These are phyloP conservation scores for Hormiphora californensis DNA, from an alignment of 37 sponge, comb jelly and placozoan species.

Conservation along the genomic window DNA sequence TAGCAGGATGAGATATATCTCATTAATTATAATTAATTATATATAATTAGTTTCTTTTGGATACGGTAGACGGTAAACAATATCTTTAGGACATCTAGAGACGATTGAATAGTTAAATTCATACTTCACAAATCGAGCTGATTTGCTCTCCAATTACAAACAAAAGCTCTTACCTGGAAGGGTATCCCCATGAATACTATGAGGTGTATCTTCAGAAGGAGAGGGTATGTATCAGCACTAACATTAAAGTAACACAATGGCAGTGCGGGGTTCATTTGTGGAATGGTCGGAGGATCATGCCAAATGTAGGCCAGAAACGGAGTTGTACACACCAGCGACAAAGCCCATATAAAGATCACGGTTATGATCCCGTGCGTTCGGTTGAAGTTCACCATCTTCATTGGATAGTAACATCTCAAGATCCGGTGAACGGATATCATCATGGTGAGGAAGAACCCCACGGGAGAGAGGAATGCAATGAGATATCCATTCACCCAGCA, in stretches of 20 bases:
- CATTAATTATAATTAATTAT: too few species aligned
- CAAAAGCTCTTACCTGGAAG: too few species aligned
- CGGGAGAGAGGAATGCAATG: not conserved
- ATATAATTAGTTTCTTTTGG: too few species aligned
- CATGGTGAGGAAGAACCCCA: not conserved
- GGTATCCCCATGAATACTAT: not conserved
- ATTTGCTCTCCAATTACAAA: too few species aligned
- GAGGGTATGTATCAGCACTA: not conserved
- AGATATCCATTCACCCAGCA: not conserved
- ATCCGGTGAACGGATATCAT: not conserved
- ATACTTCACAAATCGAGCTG: too few species aligned
- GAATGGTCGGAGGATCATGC: not conserved
- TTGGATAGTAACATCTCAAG: not conserved
- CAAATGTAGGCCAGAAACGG: not conserved
- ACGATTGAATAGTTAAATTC: too few species aligned
- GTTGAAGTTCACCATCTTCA: not conserved
- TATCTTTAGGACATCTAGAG: too few species aligned
- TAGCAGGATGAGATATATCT: too few species aligned
- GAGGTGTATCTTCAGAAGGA: not conserved
- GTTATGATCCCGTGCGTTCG: not conserved
- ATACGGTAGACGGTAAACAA: too few species aligned
- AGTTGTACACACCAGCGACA: not conserved
- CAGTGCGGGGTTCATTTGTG: not conserved
- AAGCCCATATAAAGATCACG: not conserved
- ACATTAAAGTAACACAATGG: conserved; percentile 4